Evolutionary conservation across 2,113 vertebrate species (phyloP).

Genomic region (Cyanoramphus novaezelandiae): DNA sequence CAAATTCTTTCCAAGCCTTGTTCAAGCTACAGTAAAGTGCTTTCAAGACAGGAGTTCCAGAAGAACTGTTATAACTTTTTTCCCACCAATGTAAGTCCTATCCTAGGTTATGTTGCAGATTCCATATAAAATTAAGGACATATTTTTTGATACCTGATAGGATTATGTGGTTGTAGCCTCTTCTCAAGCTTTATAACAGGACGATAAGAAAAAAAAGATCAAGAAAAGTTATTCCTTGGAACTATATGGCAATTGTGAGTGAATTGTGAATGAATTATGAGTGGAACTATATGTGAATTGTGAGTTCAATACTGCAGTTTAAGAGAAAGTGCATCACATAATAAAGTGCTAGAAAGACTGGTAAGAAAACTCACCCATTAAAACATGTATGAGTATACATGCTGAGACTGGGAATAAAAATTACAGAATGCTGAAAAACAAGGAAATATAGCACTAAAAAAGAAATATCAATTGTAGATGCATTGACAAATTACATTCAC

Average conservation of each 20-base stretch:
- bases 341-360: neutral
- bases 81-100: neutral
- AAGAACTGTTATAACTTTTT: neutral
- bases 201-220: neutral
- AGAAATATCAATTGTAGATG: neutral
- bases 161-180: neutral
- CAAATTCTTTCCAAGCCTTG: neutral
- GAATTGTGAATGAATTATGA: no score
- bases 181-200: neutral
- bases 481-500: neutral
- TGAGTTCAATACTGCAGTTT: neutral
- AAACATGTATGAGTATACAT: neutral
- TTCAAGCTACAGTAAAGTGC: neutral
- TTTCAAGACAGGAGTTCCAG: neutral
- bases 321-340: neutral
- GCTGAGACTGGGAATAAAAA: neutral
- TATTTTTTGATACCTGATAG: neutral
- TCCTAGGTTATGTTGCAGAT: neutral
- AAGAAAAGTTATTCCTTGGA: neutral
- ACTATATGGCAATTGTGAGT: neutral
- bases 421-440: neutral
- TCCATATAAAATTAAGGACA: neutral
- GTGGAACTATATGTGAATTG: no score
- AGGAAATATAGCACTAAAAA: neutral
- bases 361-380: neutral